These are phyloP conservation scores for Coracias cyanogaster DNA, from an alignment of 2,797 vertebrate genomes.

Conservation along the genomic window DNA sequence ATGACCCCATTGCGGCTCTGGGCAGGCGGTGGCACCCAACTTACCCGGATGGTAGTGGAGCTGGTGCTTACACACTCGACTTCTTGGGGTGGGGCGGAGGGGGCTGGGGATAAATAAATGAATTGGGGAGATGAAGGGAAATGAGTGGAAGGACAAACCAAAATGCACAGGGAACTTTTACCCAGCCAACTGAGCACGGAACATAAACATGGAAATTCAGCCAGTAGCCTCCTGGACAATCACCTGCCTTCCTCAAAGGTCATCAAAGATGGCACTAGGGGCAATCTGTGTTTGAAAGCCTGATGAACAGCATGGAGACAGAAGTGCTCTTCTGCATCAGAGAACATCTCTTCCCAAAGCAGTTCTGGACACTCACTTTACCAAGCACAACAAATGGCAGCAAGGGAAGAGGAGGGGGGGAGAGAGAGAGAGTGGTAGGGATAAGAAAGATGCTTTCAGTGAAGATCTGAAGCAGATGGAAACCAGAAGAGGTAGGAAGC, in stretches of 20 bases:
- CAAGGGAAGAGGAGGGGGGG: neutral
- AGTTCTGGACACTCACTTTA: neutral
- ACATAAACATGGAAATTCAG: neutral
- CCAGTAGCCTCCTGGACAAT: neutral
- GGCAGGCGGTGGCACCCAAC: conserved; percentile 97
- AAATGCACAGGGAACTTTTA: conserved; percentile 72
- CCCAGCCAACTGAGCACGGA: conserved; percentile 55
- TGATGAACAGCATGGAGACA: neutral
- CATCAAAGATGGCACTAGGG: neutral
- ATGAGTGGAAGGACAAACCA: conserved; percentile 77
- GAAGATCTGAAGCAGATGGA: conserved; percentile 55
- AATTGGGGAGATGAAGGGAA: conserved; percentile 78
- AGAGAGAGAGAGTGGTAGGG: neutral
- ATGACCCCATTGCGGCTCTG: conserved; percentile 95
- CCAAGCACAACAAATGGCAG: neutral
- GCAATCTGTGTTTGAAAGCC: conserved; percentile 6
- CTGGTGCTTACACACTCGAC: conserved; percentile 92
- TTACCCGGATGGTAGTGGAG: conserved; percentile 98
- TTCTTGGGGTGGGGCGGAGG: conserved; percentile 97
- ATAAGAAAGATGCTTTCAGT: conserved; percentile 33
- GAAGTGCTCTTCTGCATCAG: neutral
- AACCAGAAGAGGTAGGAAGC: conserved; percentile 41
- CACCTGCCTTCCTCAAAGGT: neutral
- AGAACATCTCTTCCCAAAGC: neutral
- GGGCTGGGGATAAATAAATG: conserved; percentile 91